phyloP scores from a whole-genome alignment of 2,113 vertebrate species.

The Atrichornis clamosus region DNA sequence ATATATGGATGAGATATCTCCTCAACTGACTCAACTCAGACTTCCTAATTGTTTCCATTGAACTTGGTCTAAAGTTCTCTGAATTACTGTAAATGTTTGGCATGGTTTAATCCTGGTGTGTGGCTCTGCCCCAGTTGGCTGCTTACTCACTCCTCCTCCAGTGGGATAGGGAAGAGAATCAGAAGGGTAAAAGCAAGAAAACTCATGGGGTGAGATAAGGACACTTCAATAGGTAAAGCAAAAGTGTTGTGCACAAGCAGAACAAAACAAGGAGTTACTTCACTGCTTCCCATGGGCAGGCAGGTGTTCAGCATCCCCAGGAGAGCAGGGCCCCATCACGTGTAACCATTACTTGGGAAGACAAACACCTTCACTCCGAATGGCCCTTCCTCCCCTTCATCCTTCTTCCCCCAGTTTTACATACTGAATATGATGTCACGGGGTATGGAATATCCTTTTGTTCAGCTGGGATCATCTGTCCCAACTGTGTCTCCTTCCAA shows the following conservation, averaged over 20 bases:
- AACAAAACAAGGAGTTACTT: not conserved
- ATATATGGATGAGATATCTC: not conserved
- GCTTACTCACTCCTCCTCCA: not conserved
- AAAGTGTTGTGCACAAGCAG: not conserved
- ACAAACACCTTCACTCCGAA: fast-evolving
- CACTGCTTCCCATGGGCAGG: not conserved
- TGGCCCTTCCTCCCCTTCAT: not conserved
- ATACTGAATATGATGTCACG: fast-evolving
- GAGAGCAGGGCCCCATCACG: fast-evolving
- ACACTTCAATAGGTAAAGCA: not conserved
- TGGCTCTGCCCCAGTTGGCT: not conserved
- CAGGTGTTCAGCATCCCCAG: not conserved
- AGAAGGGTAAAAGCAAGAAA: not conserved
- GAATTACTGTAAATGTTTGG: not conserved
- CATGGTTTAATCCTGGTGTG: not conserved
- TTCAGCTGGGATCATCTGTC: fast-evolving
- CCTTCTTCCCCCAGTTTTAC: not conserved
- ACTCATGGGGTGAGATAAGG: not conserved
- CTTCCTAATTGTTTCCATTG: not conserved
- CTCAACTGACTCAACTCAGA: not conserved
- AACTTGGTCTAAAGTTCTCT: not conserved
- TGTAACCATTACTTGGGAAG: fast-evolving
- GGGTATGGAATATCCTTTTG: not conserved
- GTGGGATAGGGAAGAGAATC: not conserved
- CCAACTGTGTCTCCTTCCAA: fast-evolving